These are phyloP conservation scores for Epinephelus moara DNA, from an alignment of 2,113 vertebrate genomes.

Conservation along the genomic window DNA sequence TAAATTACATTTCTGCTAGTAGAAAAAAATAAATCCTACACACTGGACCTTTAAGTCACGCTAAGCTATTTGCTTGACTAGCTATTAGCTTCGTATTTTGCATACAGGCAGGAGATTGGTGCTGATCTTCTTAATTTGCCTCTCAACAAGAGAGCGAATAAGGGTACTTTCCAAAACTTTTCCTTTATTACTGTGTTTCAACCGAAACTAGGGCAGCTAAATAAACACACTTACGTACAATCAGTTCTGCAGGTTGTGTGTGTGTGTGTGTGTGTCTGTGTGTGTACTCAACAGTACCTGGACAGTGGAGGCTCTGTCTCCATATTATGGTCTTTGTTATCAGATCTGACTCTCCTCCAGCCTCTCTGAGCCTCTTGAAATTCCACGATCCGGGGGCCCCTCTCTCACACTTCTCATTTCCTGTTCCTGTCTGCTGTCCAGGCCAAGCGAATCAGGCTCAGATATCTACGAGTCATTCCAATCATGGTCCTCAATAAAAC, in stretches of 20 bases:
- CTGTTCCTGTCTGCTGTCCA: slow-evolving; percentile 39
- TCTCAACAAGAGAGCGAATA: neutral
- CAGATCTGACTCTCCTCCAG: slow-evolving; percentile 35
- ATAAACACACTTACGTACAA: neutral
- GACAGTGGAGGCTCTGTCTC: slow-evolving; percentile 16
- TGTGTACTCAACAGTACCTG: neutral
- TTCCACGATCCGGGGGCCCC: neutral
- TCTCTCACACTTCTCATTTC: slow-evolving; percentile 52
- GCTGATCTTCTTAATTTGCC: neutral
- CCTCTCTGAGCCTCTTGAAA: slow-evolving; percentile 33
- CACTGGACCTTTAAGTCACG: too few relatives aligned
- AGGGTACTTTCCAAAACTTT: neutral
- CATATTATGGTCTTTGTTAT: slow-evolving; percentile 16
- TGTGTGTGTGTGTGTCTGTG: neutral
- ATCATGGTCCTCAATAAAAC: slow-evolving; percentile 40
- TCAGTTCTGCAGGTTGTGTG: neutral
- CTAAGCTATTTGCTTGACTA: neutral
- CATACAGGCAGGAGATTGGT: neutral
- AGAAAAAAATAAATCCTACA: too few relatives aligned
- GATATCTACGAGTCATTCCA: slow-evolving; percentile 26
- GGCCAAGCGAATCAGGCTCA: slow-evolving; percentile 34
- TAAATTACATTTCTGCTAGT: too few relatives aligned
- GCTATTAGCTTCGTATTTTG: neutral
- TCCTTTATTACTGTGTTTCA: neutral
- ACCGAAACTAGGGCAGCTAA: neutral